Evolutionary conservation across 1,140 invertebrate genomes (phyloP), one percentile per base, ranked within the genome.

Genomic region (Drosophila fuyamai): DNA sequence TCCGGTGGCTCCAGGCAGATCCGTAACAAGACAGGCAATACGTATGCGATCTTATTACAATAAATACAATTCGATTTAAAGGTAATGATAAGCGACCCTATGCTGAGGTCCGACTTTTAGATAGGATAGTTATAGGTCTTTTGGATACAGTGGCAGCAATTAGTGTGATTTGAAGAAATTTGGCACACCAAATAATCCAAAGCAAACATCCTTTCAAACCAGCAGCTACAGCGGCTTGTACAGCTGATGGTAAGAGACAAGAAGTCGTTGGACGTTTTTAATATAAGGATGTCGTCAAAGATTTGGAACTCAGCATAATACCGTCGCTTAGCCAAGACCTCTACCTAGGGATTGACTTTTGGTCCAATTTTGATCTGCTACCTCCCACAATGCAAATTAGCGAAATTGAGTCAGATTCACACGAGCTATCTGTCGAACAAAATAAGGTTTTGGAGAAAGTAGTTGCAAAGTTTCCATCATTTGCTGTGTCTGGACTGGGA

Each of bases 61-160:
- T 53, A 3, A 32, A 40, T 13, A 10, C 59, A 1, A 61, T 53
- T 9, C 35, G 58, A 7, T 16, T 14, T 9, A 60, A 23, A 40
- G 4, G 16, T 7, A 16, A 40, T 12, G 16, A 58, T 23, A 47
- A 40, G 16, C 43, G 56, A 1, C 56, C 56, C 5, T 58, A 58
- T 48, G 56, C 43, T 7, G 43, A 58, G 0, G 29, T 48, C 6
- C 4, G 18, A 7, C 8, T 58, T 13, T 47, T 47, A 8, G 43
- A 16, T 9, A 27, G 56, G 5, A 3, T 18, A 44, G 12, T 46
- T 8, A 46, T 46, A 8, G 56, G 43, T 1, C 43, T 58, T 8
- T 32, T 38, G 9, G 36, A 38, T 13, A 38, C 36, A 0, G 36
- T 10, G 12, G 36, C 36, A 12, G 36, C 36, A 10, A 13, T 38